Evolutionary conservation across 2,113 vertebrate genomes (phyloP), one percentile per base, ranked within the genome.

Genomic region (Electrona antarctica): DNA sequence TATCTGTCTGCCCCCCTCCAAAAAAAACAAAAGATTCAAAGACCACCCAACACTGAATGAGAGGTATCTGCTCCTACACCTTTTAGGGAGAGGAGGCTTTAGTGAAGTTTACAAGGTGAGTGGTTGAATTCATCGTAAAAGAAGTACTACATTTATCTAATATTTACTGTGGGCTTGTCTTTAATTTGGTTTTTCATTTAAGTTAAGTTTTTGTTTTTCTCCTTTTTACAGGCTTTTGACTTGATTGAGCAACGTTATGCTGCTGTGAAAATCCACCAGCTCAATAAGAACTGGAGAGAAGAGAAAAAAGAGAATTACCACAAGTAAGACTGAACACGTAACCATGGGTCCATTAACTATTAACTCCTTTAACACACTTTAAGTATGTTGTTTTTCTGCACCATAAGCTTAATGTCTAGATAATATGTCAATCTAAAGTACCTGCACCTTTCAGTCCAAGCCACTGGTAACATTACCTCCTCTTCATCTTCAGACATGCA

Each of bases 221-320:
- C 11, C 3, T 60, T 67, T 52, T 67, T 51, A 6, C 87, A 99
- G 98, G 97, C 98, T 82, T 99, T 99, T 94, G 98, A 99, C 92
- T 95, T 99, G 83, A 97, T 97, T 90, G 98, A 99, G 85, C 98
- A 99, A 94, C 94, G 98, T 84, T 99, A 99, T 0, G 95, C 97
- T 89, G 98, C 98, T 94, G 98, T 99, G 92, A 99, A 99, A 93
- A 99, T 99, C 87, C 98, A 99, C 84, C 98, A 99, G 87, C 96
- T 99, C 85, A 99, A 99, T 93, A 99, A 99, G 92, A 99, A 97
- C 94, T 99, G 98, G 98, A 96, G 98, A 81, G 98, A 99, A 80
- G 98, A 99, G 92, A 99, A 99, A 90, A 99, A 99, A 85, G 98
- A 99, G 93, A 99, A 99, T 89, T 99, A 99, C 85, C 97, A 99